These are phyloP conservation scores for Orius insidiosus DNA, from an alignment of 1,140 invertebrate species.

Conservation along the genomic window DNA sequence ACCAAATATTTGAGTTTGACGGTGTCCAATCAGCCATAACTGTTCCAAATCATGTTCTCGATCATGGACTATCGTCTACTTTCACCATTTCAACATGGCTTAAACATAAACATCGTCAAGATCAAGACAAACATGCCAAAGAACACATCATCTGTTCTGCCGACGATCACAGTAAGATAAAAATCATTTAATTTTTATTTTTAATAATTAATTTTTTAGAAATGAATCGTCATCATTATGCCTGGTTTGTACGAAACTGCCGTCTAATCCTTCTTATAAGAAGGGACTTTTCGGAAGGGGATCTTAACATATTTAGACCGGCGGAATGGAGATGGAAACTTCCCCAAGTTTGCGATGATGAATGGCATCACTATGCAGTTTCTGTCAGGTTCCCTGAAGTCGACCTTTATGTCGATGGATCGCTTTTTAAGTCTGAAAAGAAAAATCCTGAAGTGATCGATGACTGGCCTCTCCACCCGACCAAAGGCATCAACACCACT, in stretches of 20 bases:
- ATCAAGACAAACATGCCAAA: constrained; percentile 71
- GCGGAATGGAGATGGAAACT: constrained; percentile 96
- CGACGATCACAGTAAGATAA: constrained; percentile 77
- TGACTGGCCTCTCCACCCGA: constrained; percentile 98
- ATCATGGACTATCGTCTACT: constrained; percentile 55
- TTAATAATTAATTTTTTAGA: constrained; percentile 35
- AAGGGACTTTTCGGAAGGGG: constrained; percentile 79
- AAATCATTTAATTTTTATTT: constrained; percentile 2
- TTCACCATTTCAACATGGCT: constrained; percentile 89
- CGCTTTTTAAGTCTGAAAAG: constrained; percentile 56
- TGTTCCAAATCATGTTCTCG: constrained; percentile 53
- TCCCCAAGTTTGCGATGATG: constrained; percentile 83
- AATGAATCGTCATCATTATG: constrained; percentile 97
- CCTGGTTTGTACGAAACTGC: constrained; percentile 90
- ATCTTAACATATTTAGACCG: constrained; percentile 88
- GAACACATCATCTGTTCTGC: constrained; percentile 91
- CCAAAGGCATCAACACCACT: constrained; percentile 83
- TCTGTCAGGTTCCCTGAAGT: constrained; percentile 82
- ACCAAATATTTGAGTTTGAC: constrained; percentile 90
- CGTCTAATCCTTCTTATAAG: constrained; percentile 82
- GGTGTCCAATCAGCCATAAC: constrained; percentile 69
- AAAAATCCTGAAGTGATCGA: constrained; percentile 93
- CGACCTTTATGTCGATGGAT: constrained; percentile 76
- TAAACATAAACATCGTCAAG: constrained; percentile 55
- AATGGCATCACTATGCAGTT: constrained; percentile 96